A percentile compares a stretch with the other conserved stretches of the same genome.
Conservation (phyloP, 2,888 invertebrate genomes). For the Philaethria dido region DNA sequence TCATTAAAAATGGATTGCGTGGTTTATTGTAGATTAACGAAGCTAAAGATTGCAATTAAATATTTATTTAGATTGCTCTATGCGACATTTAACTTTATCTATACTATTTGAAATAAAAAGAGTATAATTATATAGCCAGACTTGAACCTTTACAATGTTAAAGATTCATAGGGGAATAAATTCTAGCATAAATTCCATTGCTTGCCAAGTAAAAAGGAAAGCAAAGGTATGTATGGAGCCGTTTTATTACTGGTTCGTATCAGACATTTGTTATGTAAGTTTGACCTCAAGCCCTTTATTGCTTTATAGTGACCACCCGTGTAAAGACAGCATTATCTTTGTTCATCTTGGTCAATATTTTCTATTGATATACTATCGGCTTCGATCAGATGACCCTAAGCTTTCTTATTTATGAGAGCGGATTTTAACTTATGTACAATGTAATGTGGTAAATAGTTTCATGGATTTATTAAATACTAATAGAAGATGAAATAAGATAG, state of each 20-base stretch:
- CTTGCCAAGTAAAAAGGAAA: slow-evolving; percentile 37
- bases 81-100: slow-evolving; percentile 11
- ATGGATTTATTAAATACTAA: background rate
- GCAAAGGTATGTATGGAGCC: slow-evolving; percentile 43
- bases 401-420: slow-evolving; percentile 60
- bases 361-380: slow-evolving; percentile 70
- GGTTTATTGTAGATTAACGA: slow-evolving; percentile 25
- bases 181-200: slow-evolving; percentile 34
- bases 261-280: slow-evolving; percentile 46
- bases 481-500: background rate
- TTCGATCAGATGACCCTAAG: slow-evolving; percentile 68
- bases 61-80: slow-evolving; percentile 4
- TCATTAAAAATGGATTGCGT: slow-evolving; percentile 29
- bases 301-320: slow-evolving; percentile 55
- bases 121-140: slow-evolving; percentile 4
- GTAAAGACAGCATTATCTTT: slow-evolving; percentile 57
- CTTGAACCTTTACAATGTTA: slow-evolving; percentile 18
- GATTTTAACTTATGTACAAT: slow-evolving; percentile 50
- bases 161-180: slow-evolving; percentile 29
- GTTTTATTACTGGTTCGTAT: slow-evolving; percentile 45
- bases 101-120: slow-evolving; percentile 8
- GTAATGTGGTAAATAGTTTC: background rate
- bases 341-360: slow-evolving; percentile 71
- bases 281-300: slow-evolving; percentile 52
- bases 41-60: slow-evolving; percentile 2